Evolutionary conservation across 2,113 vertebrate species (phyloP), one percentile per base, ranked within the genome.

Genomic region (Triplophysa rosa): DNA sequence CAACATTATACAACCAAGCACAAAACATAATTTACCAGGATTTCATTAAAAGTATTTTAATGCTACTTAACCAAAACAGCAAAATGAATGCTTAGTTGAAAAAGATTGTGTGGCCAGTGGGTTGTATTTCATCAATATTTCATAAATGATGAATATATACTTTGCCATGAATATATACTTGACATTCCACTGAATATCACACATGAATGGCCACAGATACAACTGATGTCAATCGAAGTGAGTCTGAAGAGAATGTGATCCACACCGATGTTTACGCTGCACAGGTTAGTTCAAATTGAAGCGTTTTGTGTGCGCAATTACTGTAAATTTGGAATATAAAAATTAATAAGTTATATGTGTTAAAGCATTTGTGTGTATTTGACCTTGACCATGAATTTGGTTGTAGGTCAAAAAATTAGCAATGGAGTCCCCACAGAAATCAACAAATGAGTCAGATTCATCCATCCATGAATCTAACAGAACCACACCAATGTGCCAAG

Each of bases 321-420:
- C 5, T 42, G 54, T 10, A 21, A 21, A 9, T 3, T 37, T 37
- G 7, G 17, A 16, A 37, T 37, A 37, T 37, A 6, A 14, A 58
- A 47, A 40, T n/a, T 11, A 8, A 68, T 8, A 49, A 21, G 47
- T 49, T 49, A 7, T 13, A 14, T 49, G 0, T 14, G 5, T 13
- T 21, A 8, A 45, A 33, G 11, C 29, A 33, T 56, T 71, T 70
- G 23, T 37, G 8, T 72, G 17, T 59, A 23, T 10, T 56, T 71
- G 37, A 16, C 21, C 11, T 61, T 61, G 47, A 62, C 8, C 58
- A 10, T 75, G 21, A 19, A 19, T 80, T 59, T 40, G 21, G 10
- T 58, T 82, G 47, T 68, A 83, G 83, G 29, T 23, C 23, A 64
- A n/a, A n/a, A 56, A 77, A 54, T 40, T 14, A 19, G 16, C 37